Evolutionary conservation across 2,797 vertebrate species (phyloP).

Genomic region (Acanthornis magna): DNA sequence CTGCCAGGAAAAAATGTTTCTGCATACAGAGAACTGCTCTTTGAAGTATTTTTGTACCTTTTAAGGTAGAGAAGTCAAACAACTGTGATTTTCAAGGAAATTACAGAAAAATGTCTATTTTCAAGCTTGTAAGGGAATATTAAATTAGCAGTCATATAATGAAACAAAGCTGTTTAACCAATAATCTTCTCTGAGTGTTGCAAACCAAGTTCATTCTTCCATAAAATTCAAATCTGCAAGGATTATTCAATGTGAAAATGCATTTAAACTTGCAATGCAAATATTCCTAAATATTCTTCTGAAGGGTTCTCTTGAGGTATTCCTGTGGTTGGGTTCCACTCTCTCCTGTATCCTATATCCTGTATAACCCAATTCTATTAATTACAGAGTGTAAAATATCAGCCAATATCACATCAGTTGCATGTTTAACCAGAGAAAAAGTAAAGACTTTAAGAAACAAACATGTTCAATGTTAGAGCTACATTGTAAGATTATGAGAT

Average conservation of each 20-base stretch:
- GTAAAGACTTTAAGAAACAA: background rate
- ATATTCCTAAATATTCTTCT: background rate
- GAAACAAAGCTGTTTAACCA: constrained; percentile 26
- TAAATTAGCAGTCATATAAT: constrained; percentile 12
- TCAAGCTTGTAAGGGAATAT: constrained; percentile 35
- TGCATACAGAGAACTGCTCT: background rate
- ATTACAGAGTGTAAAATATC: background rate
- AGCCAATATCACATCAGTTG: background rate
- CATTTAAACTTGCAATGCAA: background rate
- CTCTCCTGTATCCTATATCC: background rate
- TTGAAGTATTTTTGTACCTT: constrained; percentile 34
- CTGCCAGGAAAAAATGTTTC: background rate
- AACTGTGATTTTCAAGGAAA: constrained; percentile 5
- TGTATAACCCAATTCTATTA: background rate
- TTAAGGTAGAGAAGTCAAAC: background rate
- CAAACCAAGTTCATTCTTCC: background rate
- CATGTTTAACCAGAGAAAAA: background rate
- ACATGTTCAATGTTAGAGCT: background rate
- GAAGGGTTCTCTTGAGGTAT: background rate
- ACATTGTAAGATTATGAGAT: background rate
- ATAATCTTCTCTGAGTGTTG: background rate
- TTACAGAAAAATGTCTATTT: constrained; percentile 16
- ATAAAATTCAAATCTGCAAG: background rate
- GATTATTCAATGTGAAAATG: background rate
- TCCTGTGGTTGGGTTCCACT: background rate